These are phyloP conservation scores for Piezodorus guildinii DNA, from an alignment of 1,140 invertebrate genomes.

Conservation along the genomic window DNA sequence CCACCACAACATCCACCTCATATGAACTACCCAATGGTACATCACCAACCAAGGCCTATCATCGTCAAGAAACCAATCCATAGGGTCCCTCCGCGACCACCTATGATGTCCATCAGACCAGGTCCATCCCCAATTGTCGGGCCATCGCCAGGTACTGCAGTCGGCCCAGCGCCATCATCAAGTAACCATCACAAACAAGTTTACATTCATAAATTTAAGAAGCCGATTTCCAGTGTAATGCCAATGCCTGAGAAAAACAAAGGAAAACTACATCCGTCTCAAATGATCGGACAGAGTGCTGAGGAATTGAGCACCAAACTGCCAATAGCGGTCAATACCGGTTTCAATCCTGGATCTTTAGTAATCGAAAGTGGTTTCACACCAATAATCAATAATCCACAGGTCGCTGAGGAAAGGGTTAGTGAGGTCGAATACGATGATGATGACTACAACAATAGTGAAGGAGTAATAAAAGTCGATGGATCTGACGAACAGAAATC, in stretches of 20 bases:
- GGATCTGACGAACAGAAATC: slow-evolving; percentile 32
- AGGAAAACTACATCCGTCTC: slow-evolving; percentile 18
- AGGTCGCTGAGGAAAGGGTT: slow-evolving; percentile 39
- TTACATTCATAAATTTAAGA: slow-evolving; percentile 21
- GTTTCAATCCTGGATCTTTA: slow-evolving; percentile 65
- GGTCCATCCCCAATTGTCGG: background rate
- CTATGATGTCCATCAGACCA: background rate
- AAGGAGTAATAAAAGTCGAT: slow-evolving; percentile 23
- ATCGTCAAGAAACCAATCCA: slow-evolving; percentile 26
- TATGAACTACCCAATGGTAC: slow-evolving; percentile 19
- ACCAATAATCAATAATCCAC: slow-evolving; percentile 47
- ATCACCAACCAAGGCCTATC: slow-evolving; percentile 21
- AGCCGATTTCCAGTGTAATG: slow-evolving; percentile 1
- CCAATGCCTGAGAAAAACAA: slow-evolving; percentile 20
- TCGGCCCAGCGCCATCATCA: slow-evolving; percentile 6
- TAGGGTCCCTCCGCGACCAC: slow-evolving; percentile 22
- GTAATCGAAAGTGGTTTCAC: slow-evolving; percentile 72
- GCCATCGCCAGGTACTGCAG: background rate
- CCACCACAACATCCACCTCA: slow-evolving; percentile 15
- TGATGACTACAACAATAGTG: slow-evolving; percentile 34
- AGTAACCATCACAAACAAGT: background rate
- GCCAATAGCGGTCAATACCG: slow-evolving; percentile 46
- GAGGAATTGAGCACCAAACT: slow-evolving; percentile 17
- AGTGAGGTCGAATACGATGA: slow-evolving; percentile 33
- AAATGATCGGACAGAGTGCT: slow-evolving; percentile 18